These are phyloP conservation scores for Latrodectus elegans DNA, from an alignment of 2,888 invertebrate genomes.

Conservation along the genomic window DNA sequence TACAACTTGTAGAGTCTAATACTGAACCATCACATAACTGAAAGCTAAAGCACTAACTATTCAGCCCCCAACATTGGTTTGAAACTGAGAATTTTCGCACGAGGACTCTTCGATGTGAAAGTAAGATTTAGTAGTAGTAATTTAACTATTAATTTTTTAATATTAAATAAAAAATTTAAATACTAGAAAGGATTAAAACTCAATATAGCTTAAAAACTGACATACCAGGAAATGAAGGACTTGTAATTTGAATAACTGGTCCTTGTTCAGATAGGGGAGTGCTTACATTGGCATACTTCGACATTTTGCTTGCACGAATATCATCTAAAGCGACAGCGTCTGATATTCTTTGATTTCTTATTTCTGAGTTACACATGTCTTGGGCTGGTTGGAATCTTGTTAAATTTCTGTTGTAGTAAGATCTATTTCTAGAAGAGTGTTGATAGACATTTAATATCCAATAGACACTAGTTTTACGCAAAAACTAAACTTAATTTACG, in stretches of 20 bases:
- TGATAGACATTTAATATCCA: too few relatives aligned
- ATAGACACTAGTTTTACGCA: too few relatives aligned
- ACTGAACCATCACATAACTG: too few relatives aligned
- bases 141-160: not conserved
- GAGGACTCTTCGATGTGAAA: too few relatives aligned
- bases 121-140: too few relatives aligned
- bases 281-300: constrained; percentile 17
- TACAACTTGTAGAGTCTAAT: too few relatives aligned
- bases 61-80: too few relatives aligned
- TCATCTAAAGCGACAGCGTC: too few relatives aligned
- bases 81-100: too few relatives aligned
- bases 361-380: not conserved
- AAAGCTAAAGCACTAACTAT: too few relatives aligned
- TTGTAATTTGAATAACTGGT: constrained; percentile 15
- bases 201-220: not conserved
- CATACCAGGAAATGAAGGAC: constrained; percentile 19
- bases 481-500: too few relatives aligned
- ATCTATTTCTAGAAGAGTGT: not conserved
- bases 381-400: not conserved
- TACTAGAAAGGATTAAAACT: not conserved
- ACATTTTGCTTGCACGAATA: not conserved
- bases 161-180: not conserved
- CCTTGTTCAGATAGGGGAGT: constrained; percentile 3
- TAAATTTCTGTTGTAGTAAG: not conserved
- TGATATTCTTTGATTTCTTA: too few relatives aligned